A percentile compares a stretch with the other conserved stretches of the same genome.
These are phyloP conservation scores for Patiria miniata DNA, from an alignment of 35 echinoderm and acorn worm genomes.

Conservation along the genomic window DNA sequence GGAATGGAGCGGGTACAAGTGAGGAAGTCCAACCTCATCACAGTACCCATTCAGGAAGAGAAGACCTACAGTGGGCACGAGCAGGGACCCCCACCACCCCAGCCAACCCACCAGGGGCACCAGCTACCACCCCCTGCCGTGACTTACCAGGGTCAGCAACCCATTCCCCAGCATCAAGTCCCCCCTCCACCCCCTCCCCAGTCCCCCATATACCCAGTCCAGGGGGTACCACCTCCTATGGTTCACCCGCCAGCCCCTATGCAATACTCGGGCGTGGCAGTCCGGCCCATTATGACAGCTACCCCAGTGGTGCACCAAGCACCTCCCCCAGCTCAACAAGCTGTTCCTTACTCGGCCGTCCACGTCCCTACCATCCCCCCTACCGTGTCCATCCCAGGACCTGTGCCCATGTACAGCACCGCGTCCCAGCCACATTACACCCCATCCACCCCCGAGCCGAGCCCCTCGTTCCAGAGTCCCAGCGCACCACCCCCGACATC, in stretches of 20 bases:
- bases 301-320: constrained; percentile 14
- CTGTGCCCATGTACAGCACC: constrained; percentile 35
- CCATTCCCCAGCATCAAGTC: constrained; percentile 46
- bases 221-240: neutral
- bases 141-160: neutral
- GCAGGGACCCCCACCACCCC: constrained; percentile 42
- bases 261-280: neutral
- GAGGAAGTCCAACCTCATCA: constrained; percentile 92
- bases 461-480: constrained; percentile 51
- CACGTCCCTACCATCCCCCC: constrained; percentile 37
- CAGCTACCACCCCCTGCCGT: constrained; percentile 30
- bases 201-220: constrained; percentile 10
- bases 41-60: constrained; percentile 83
- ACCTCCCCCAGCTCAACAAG: neutral
- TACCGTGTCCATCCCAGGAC: neutral
- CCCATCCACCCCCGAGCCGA: constrained; percentile 14
- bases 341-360: neutral
- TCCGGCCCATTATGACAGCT: constrained; percentile 1
- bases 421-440: constrained; percentile 36
- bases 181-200: constrained; percentile 39
- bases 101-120: constrained; percentile 30
- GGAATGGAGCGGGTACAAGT: constrained; percentile 70
- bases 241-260: constrained; percentile 3
- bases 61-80: constrained; percentile 35
- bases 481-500: constrained; percentile 33